A percentile compares a stretch with the other conserved stretches of the same genome.
phyloP scores from a whole-genome alignment of 2,888 invertebrate genomes.

The Chironomus tentans region DNA sequence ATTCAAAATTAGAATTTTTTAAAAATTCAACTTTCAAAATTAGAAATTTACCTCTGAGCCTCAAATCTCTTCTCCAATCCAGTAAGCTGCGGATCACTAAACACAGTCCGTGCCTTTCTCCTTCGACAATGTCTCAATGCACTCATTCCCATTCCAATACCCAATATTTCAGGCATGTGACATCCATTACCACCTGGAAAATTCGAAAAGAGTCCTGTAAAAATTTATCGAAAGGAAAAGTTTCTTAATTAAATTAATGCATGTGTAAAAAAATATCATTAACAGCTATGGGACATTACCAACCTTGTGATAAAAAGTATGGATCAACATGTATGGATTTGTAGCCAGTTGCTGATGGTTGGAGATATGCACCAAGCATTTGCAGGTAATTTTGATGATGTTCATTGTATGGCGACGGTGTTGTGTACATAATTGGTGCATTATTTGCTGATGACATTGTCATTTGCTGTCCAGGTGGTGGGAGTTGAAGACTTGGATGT shows the following conservation, averaged over 20 bases:
- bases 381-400: slow-evolving; percentile 53
- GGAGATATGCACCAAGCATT: slow-evolving; percentile 59
- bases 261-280: slow-evolving; percentile 5
- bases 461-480: slow-evolving; percentile 26
- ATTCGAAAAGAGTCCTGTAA: slow-evolving; percentile 38
- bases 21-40: background rate
- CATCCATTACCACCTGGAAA: slow-evolving; percentile 31
- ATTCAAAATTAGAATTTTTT: too few relatives aligned
- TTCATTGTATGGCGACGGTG: slow-evolving; percentile 39
- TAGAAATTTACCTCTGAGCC: slow-evolving; percentile 54
- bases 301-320: slow-evolving; percentile 63
- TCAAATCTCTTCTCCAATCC: slow-evolving; percentile 94
- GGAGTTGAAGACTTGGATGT: slow-evolving; percentile 22
- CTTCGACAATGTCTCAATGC: slow-evolving; percentile 89
- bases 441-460: background rate
- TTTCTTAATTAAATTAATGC: background rate
- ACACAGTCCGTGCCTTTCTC: slow-evolving; percentile 91
- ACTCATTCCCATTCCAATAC: slow-evolving; percentile 43
- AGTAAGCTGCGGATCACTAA: slow-evolving; percentile 69
- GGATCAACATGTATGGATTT: slow-evolving; percentile 54
- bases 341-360: slow-evolving; percentile 53
- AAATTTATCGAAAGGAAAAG: background rate
- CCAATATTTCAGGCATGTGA: slow-evolving; percentile 40
- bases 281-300: background rate
- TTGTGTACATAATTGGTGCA: slow-evolving; percentile 37